A percentile compares a stretch with the other conserved stretches of the same genome.
Conservation (phyloP, 2,888 invertebrate genomes). For the Mantis religiosa region DNA sequence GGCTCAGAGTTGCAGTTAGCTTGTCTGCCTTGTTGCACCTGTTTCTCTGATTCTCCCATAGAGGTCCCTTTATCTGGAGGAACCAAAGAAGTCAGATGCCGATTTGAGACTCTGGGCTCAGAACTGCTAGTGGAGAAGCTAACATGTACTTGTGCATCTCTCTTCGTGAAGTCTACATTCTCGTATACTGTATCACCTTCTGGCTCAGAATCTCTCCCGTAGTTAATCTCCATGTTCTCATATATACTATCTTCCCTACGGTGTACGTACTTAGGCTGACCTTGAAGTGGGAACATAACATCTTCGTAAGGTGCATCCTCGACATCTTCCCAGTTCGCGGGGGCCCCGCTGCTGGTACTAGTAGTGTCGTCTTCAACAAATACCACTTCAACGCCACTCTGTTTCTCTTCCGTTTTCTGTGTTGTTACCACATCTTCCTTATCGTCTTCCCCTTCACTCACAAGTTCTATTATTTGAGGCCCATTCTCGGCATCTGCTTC, state of each 20-base stretch:
- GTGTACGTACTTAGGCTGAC: background rate
- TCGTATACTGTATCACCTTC: background rate
- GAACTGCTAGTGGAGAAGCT: background rate
- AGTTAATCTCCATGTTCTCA: background rate
- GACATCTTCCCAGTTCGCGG: conserved; percentile 14
- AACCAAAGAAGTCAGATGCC: background rate
- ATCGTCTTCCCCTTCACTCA: background rate
- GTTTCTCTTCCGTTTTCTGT: conserved; percentile 48
- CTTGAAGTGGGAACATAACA: background rate
- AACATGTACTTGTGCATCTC: background rate
- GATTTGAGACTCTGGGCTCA: background rate
- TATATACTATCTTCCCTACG: background rate
- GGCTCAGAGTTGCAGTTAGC: background rate
- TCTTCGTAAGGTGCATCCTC: background rate
- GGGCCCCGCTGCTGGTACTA: conserved; percentile 56
- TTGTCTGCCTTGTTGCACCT: background rate
- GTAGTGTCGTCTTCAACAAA: conserved; percentile 65
- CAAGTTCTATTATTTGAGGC: background rate
- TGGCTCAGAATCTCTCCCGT: background rate
- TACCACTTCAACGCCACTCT: conserved; percentile 59
- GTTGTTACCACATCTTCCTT: conserved; percentile 49
- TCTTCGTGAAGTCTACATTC: background rate
- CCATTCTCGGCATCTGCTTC: background rate
- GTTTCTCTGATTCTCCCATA: background rate
- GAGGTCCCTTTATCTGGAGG: background rate